Base-by-base conservation (phyloP, 2,888 invertebrate genomes). In the Tachina grossa region DNA sequence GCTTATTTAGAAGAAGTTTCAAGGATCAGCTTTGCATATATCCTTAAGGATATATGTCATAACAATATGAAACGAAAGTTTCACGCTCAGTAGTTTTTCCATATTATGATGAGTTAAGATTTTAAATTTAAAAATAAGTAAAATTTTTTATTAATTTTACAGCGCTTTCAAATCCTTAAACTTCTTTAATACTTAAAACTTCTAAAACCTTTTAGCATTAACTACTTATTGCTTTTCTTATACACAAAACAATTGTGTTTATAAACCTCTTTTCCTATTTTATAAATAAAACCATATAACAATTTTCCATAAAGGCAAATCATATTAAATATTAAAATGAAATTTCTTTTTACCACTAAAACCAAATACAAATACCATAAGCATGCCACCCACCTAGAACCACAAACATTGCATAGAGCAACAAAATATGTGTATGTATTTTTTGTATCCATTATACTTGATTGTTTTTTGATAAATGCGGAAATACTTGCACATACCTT, bases 401-500 rank as follows among this genome's bases (percentile, higher is more conserved):
- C 75, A 19, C 68, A 77, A 49, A 68, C 6, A 43, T 53, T 63
- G 6, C 16, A 59, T 13, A n/a, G 16, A 47, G 9, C 39, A 74
- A 45, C 45, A 49, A 47, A 16, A 63, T 19, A 5, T 16, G 16
- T 39, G n/a, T 22, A 41, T 1, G 16, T 39, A n/a, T n/a, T 22
- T 31, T 31, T 61, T 53, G 57, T 49, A 49, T 51, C 43, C 43
- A 66, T 68, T 78, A 59, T 77, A 19, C 57, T 55, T 61, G 75
- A 78, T 79, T 83, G 68, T 78, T 69, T n/a, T 74, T 68, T 68
- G 45, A 75, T 84, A 69, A 81, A 74, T 80, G 57, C 72, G 81
- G 82, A 85, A 85, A 81, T 74, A 85, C 77, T 78, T 81, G 74
- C 61, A 63, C 77, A 77, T 81, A 74, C 74, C 84, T 77, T 68